A percentile compares a stretch with the other conserved stretches of the same genome.
These are phyloP conservation scores for Podarcis muralis DNA, from an alignment of 2,113 vertebrate genomes.

Conservation along the genomic window DNA sequence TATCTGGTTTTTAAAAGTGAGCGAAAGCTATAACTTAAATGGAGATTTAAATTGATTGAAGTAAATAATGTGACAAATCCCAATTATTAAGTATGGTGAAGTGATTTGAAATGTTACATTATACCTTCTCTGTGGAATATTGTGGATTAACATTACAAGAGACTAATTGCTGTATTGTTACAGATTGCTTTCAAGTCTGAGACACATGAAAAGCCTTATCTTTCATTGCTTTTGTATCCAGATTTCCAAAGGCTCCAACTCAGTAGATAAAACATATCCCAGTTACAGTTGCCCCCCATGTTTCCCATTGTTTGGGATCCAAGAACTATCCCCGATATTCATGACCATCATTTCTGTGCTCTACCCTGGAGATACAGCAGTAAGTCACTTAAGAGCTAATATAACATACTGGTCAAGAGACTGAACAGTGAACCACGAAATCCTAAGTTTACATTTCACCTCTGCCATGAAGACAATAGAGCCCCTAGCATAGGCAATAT, in stretches of 20 bases:
- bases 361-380: neutral
- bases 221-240: neutral
- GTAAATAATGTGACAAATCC: conserved; percentile 20
- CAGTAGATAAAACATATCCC: neutral
- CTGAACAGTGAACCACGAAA: neutral
- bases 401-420: neutral
- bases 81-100: neutral
- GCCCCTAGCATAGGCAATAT: too few species aligned
- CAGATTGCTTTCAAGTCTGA: neutral
- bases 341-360: neutral
- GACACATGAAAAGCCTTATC: neutral
- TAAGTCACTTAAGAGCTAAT: neutral
- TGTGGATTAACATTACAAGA: conserved; percentile 14
- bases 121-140: conserved; percentile 20
- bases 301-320: neutral
- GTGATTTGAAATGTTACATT: neutral
- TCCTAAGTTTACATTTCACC: neutral
- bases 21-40: neutral
- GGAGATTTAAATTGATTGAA: neutral
- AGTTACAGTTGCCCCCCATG: neutral
- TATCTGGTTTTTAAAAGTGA: neutral
- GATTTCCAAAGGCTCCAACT: neutral
- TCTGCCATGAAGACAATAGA: neutral
- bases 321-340: neutral
- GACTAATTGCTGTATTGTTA: conserved; percentile 10